Percentiles rank a stretch among this genome's conserved stretches.
These are phyloP conservation scores for Donacobius atricapilla DNA, from an alignment of 2,113 vertebrate genomes.

Conservation along the genomic window DNA sequence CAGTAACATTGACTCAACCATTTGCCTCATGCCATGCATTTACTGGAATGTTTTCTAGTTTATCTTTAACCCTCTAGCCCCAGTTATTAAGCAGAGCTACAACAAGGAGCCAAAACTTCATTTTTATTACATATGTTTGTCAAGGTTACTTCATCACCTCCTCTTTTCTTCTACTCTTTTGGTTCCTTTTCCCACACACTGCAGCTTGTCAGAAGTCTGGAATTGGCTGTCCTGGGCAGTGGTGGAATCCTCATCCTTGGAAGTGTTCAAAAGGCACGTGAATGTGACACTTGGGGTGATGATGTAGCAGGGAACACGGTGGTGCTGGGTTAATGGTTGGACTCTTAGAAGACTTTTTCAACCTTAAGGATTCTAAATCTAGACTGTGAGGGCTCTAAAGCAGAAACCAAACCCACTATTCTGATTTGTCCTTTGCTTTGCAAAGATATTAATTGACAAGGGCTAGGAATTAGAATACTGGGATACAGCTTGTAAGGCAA, in stretches of 20 bases:
- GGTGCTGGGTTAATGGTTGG: neutral
- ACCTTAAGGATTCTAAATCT: neutral
- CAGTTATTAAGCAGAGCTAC: neutral
- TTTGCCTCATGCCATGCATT: neutral
- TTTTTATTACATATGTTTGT: neutral
- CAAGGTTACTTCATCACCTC: neutral
- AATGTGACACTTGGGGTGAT: neutral
- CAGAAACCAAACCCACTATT: neutral
- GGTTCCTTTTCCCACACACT: neutral
- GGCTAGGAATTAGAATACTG: neutral
- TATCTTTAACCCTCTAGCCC: neutral
- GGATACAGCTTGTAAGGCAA: neutral
- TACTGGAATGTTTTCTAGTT: neutral
- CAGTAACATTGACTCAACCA: neutral
- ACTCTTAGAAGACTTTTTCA: neutral
- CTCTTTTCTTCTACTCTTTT: neutral
- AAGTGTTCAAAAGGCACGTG: neutral
- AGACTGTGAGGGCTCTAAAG: neutral
- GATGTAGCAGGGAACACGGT: rapidly evolving
- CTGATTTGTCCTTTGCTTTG: neutral
- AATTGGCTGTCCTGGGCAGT: neutral
- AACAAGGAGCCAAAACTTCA: neutral
- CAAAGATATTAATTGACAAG: neutral
- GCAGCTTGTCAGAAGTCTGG: neutral
- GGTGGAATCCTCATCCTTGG: neutral